Evolutionary conservation across 2,113 vertebrate genomes (phyloP), one percentile per base, ranked within the genome.

Genomic region (Corythaeola cristata): DNA sequence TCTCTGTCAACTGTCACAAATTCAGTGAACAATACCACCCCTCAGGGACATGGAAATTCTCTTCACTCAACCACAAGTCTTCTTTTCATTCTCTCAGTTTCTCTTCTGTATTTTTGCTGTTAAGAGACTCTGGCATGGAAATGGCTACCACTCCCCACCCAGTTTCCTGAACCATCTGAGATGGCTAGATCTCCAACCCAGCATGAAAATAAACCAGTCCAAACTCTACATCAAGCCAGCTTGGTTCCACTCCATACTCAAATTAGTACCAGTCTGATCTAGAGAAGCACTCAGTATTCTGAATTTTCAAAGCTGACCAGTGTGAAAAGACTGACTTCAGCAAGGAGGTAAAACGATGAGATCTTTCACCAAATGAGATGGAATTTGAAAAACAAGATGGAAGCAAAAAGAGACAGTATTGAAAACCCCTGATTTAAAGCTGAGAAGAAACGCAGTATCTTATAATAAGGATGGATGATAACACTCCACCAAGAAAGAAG

Each of bases 71-170:
- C 97, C 73, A 95, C 97, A 53, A 95, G 97, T 45, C 93, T 98
- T 88, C 55, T 98, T 77, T 55, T 98, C 47, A n/a, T 98, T 74
- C 64, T 98, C 79, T 97, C 92, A 1, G 35, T 98, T 93, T 98
- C 98, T 92, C 95, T 98, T 67, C 96, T 98, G 58, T 98, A 98
- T 85, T 93, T 98, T 95, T 98, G 97, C 97, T 98, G 97, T 95
- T 98, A 98, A 98, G 96, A 98, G 96, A 98, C 97, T 97, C 88
- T 84, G 95, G 91, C 97, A 95, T 97, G 97, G 96, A 96, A 98
- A 94, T 90, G 81, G 94, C 97, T 96, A 85, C 82, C 81, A 90
- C 97, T 97, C 92, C 95, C 81, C 68, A 50, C 77, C 92, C 88
- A 12, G 60, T 97, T 94, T 96, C 96, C 96, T 96, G 93, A 98